Conservation (phyloP, 2,797 vertebrate genomes). For the Chaenodraco wilsoni region DNA sequence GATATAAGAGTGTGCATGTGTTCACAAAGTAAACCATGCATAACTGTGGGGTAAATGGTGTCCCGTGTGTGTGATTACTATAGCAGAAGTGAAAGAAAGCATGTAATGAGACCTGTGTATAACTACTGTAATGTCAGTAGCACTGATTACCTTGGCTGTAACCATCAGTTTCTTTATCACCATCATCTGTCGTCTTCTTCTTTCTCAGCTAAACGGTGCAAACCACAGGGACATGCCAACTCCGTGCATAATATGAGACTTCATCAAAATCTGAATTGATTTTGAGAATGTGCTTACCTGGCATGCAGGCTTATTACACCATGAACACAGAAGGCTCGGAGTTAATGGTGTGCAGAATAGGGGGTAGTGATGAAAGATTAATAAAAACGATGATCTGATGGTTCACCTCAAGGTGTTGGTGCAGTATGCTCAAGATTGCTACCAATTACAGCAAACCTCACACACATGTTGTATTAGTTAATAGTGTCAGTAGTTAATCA, state of each 20-base stretch:
- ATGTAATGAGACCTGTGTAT: neutral
- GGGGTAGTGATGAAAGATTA: constrained; percentile 24
- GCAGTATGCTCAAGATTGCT: constrained; percentile 10
- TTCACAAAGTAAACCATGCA: neutral
- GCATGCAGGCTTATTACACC: constrained; percentile 11
- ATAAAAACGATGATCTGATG: constrained; percentile 29
- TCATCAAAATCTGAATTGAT: constrained; percentile 42
- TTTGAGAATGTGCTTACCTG: constrained; percentile 44
- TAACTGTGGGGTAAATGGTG: constrained; percentile 10
- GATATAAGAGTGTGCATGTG: neutral
- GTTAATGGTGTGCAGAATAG: constrained; percentile 40
- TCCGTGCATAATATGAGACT: constrained; percentile 4
- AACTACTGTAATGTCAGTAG: neutral
- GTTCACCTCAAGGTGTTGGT: constrained; percentile 18
- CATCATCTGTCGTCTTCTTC: neutral
- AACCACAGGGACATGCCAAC: neutral
- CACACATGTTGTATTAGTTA: neutral
- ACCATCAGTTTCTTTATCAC: neutral
- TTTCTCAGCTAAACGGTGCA: constrained; percentile 7
- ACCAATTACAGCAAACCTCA: constrained; percentile 1
- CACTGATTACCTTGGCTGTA: constrained; percentile 1
- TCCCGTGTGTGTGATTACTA: constrained; percentile 10
- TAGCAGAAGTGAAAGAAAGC: constrained; percentile 15
- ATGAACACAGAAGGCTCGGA: constrained; percentile 15
- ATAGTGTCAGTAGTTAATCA: neutral